Evolutionary conservation across 2,888 invertebrate species (phyloP).

Genomic region (Hydrotaea cyrtoneurina): DNA sequence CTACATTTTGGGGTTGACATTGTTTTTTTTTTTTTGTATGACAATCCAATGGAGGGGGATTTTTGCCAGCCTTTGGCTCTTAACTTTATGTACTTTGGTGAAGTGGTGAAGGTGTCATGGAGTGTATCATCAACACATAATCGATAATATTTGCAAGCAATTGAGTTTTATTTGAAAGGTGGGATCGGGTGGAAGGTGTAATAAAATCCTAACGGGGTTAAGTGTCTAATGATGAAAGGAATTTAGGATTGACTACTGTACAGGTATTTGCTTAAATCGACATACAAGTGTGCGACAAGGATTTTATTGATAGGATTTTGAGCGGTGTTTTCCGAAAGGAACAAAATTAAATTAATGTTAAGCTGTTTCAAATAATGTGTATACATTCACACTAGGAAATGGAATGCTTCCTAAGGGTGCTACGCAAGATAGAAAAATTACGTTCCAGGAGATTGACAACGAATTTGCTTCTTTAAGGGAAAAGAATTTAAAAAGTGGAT

Average conservation of each 20-base stretch:
- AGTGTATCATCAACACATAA: conserved; percentile 5
- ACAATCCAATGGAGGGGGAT: neutral
- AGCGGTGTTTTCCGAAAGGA: too few relatives aligned
- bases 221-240: neutral
- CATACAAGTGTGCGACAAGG: too few relatives aligned
- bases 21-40: neutral
- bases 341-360: too few relatives aligned
- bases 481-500: too few relatives aligned
- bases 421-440: too few relatives aligned
- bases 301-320: too few relatives aligned
- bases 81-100: neutral
- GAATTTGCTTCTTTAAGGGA: too few relatives aligned
- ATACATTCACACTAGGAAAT: too few relatives aligned
- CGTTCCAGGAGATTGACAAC: too few relatives aligned
- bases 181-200: neutral
- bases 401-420: too few relatives aligned
- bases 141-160: conserved; percentile 14
- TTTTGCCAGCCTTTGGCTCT: neutral
- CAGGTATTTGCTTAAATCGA: neutral
- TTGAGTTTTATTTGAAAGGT: neutral
- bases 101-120: neutral
- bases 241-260: neutral
- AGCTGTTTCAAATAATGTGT: too few relatives aligned
- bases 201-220: neutral
- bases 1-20: neutral